Base-by-base conservation (phyloP, 2,888 invertebrate species). In the Aelia acuminata region DNA sequence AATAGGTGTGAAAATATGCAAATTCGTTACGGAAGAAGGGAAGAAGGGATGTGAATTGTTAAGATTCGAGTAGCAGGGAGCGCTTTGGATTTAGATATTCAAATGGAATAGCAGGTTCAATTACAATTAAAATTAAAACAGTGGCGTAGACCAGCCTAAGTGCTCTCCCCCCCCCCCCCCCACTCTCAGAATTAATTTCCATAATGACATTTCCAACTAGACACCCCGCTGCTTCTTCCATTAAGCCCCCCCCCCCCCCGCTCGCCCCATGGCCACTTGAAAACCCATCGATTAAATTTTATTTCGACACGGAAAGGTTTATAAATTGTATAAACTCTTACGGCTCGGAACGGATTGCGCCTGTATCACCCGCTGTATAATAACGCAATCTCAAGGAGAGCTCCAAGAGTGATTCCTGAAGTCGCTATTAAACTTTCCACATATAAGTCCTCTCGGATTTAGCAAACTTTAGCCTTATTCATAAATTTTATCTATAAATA, bases 121-220 rank as follows among this genome's bases (percentile, higher is more conserved):
- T 80, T 80, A 80, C 80, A 80, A 80, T 80, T 80, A 80, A 80
- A 80, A 80, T 80, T 43, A 80, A 80, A 80, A 80, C 80, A 80
- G 22, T 80, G 80, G 8, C 43, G 43, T 80, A 22, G 43, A 80
- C 43, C 18, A n/a, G 43, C 7, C 80, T 80, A 80, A 80, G 80
- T 80, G 80, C 80, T 43, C 75, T n/a, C 75, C 35, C 20, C 39
- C 75, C 31, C 75, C 10, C 75, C 43, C 75, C 35, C 20, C 39
- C 75, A 18, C 75, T 20, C 75, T 39, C 26, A 3, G 80, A 80
- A 80, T 80, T 80, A 80, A 80, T 80, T 80, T 80, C 80, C 80
- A 80, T 80, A 80, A 80, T 80, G 43, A 47, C 80, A 43, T 80
- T 80, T 80, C 39, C 80, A 80, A 80, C 80, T 80, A 80, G 80